A percentile compares a stretch with the other conserved stretches of the same genome.
Conservation (phyloP, 2,113 vertebrate species). For the Dissostichus mawsoni region DNA sequence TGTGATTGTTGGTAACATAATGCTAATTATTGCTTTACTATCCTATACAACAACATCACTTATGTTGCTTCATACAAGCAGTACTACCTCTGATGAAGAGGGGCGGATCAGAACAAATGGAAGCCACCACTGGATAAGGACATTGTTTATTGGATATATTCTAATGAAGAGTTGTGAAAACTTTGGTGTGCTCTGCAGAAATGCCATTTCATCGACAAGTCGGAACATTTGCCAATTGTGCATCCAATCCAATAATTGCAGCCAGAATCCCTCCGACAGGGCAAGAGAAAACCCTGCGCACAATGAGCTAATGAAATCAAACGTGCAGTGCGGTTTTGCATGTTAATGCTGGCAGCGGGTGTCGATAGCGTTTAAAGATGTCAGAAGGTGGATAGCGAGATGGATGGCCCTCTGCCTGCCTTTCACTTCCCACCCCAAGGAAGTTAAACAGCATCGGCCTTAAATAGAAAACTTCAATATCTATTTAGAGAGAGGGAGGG, state of each 20-base stretch:
- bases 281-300: slow-evolving; percentile 58
- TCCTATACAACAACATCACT: too few relatives aligned
- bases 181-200: slow-evolving; percentile 25
- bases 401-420: slow-evolving; percentile 82
- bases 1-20: neutral
- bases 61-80: too few relatives aligned
- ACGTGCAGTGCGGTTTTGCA: slow-evolving; percentile 80
- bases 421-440: slow-evolving; percentile 76
- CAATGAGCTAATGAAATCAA: slow-evolving; percentile 83
- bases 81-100: too few relatives aligned
- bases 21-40: neutral
- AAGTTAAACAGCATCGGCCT: slow-evolving; percentile 81
- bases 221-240: slow-evolving; percentile 66
- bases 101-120: neutral
- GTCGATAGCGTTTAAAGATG: slow-evolving; percentile 84
- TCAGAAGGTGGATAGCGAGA: slow-evolving; percentile 82
- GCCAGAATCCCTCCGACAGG: slow-evolving; percentile 57
- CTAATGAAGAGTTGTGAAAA: slow-evolving; percentile 7
- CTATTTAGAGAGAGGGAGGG: slow-evolving; percentile 72
- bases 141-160: neutral
- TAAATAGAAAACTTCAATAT: slow-evolving; percentile 85
- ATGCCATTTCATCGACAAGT: slow-evolving; percentile 58
- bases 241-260: slow-evolving; percentile 66
- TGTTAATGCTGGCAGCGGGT: slow-evolving; percentile 81
- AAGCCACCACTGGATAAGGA: neutral